Evolutionary conservation across 1,140 invertebrate genomes (phyloP).

Genomic region (Goniozus legneri): DNA sequence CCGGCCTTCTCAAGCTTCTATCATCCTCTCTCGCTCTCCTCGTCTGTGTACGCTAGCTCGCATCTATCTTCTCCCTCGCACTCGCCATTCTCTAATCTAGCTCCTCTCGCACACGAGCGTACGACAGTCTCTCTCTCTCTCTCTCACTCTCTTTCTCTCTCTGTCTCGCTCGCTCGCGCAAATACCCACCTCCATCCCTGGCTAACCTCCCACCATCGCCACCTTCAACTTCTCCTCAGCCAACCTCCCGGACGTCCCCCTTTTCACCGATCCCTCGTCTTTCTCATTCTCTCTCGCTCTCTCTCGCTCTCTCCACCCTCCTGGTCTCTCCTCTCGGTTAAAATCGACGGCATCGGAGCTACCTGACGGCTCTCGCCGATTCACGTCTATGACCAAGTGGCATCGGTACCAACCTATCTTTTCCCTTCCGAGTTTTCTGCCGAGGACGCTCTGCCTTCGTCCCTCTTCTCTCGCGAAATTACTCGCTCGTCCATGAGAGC

Average conservation of each 20-base stretch:
- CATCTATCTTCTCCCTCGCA: no score
- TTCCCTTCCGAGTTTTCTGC: conserved; percentile 27
- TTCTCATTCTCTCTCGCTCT: neutral
- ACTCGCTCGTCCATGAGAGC: no score
- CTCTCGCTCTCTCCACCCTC: conserved; percentile 23
- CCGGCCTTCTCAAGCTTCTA: conserved; percentile 22
- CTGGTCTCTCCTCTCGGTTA: conserved; percentile 49
- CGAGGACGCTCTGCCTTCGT: conserved; percentile 4
- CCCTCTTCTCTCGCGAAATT: conserved; percentile 5
- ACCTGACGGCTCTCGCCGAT: neutral
- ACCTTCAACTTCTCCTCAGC: no score
- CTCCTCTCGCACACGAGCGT: no score
- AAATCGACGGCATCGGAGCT: neutral
- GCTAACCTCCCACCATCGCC: conserved; percentile 3
- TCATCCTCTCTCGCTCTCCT: neutral
- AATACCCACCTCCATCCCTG: conserved; percentile 1
- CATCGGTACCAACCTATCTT: conserved; percentile 29
- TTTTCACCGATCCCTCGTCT: neutral
- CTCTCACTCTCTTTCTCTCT: conserved; percentile 3
- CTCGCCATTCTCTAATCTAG: no score
- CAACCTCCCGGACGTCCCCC: no score
- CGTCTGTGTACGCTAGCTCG: conserved; percentile 1
- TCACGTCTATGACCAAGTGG: neutral
- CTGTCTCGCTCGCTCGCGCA: conserved; percentile 5
- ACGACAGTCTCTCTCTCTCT: conserved; percentile 13